Evolutionary conservation across 2,113 vertebrate genomes (phyloP).

Genomic region (Cynopterus brachyotis): DNA sequence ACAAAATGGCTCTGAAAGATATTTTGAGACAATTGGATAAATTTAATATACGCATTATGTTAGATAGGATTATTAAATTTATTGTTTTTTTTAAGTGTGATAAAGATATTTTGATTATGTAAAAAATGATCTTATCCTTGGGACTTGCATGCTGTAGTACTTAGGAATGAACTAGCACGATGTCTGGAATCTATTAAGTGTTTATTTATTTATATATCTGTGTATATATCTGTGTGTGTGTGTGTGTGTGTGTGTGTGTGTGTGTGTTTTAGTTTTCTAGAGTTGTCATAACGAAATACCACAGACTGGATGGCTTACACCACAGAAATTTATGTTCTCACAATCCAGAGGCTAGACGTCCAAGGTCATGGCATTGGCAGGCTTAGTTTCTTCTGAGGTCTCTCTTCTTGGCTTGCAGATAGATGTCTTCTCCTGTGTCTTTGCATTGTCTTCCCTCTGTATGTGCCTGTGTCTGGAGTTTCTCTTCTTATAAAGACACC

Average conservation of each 20-base stretch:
- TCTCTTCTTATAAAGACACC: not conserved
- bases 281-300: not conserved
- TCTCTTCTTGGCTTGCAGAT: not conserved
- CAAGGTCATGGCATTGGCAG: not conserved
- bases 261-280: not conserved
- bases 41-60: not conserved
- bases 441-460: not conserved
- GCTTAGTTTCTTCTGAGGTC: not conserved
- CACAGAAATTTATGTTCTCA: not conserved
- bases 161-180: not conserved
- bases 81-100: not conserved
- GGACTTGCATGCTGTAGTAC: not conserved
- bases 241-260: too few relatives aligned
- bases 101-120: not conserved
- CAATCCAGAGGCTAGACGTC: not conserved
- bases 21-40: not conserved
- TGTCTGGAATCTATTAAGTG: not conserved
- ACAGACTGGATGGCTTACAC: not conserved
- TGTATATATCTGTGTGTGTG: not conserved
- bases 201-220: not conserved
- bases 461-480: not conserved
- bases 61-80: not conserved
- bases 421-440: not conserved
- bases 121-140: not conserved
- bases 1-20: not conserved